Conservation (phyloP, 2,797 vertebrate species). For the Botia almorhae region DNA sequence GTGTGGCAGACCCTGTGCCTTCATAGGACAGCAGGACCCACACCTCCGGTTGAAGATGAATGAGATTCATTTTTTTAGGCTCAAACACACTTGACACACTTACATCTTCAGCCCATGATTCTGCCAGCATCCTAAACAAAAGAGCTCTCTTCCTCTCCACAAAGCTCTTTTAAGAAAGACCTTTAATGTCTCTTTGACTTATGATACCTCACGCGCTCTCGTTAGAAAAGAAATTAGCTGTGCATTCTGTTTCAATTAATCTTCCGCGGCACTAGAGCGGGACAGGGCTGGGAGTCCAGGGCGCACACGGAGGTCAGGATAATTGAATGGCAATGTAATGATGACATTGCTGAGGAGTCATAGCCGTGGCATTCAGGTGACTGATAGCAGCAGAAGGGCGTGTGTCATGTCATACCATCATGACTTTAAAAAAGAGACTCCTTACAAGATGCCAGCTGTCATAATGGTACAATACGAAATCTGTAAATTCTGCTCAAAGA, state of each 20-base stretch:
- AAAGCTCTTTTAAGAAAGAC: conserved; percentile 60
- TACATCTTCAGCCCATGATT: neutral
- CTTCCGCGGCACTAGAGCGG: conserved; percentile 75
- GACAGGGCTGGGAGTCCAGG: conserved; percentile 70
- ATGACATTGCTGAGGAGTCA: conserved; percentile 71
- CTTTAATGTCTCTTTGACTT: conserved; percentile 58
- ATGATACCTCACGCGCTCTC: conserved; percentile 70
- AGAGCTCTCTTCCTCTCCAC: conserved; percentile 69
- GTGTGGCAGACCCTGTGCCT: neutral
- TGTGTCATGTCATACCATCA: conserved; percentile 58
- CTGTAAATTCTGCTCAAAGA: conserved; percentile 27
- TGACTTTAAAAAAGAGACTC: conserved; percentile 30
- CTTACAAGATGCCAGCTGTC: conserved; percentile 49
- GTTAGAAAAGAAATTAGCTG: conserved; percentile 85
- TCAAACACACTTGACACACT: conserved; percentile 21
- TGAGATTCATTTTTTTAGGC: conserved; percentile 7
- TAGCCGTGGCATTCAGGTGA: conserved; percentile 63
- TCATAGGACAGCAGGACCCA: neutral
- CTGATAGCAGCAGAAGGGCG: conserved; percentile 50
- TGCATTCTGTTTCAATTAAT: conserved; percentile 86
- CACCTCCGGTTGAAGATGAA: neutral
- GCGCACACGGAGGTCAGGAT: conserved; percentile 76
- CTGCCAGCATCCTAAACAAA: conserved; percentile 35
- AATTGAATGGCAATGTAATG: conserved; percentile 80
- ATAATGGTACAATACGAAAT: conserved; percentile 27